Percentiles rank a stretch among this genome's conserved stretches.
phyloP scores from a whole-genome alignment of 2,113 vertebrate species.

The Acanthochromis polyacanthus region DNA sequence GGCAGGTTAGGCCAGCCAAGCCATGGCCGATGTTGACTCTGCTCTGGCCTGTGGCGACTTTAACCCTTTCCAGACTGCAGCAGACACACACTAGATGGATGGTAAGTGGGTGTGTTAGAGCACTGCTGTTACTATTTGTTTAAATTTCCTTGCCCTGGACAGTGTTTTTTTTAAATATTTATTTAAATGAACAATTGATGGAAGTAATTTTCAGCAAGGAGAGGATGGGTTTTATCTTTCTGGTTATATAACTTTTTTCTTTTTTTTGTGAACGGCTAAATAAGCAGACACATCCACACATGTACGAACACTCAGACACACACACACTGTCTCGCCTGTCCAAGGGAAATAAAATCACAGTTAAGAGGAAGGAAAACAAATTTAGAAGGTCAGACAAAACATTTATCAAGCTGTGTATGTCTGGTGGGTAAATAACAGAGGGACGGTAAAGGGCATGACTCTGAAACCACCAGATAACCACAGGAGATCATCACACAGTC shows the following conservation, averaged over 20 bases:
- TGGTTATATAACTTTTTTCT: conserved; percentile 23
- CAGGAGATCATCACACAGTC: conserved; percentile 74
- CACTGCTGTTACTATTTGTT: conserved; percentile 21
- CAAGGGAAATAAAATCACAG: conserved; percentile 79
- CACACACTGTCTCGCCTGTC: conserved; percentile 60
- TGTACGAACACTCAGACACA: conserved; percentile 34
- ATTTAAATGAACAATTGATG: conserved; percentile 47
- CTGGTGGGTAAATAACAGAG: conserved; percentile 82
- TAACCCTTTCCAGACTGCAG: conserved; percentile 86
- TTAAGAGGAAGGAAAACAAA: conserved; percentile 81
- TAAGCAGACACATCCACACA: conserved; percentile 26
- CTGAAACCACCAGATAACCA: conserved; percentile 78
- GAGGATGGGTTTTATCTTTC: conserved; percentile 44
- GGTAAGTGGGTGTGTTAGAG: conserved; percentile 33
- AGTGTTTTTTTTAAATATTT: conserved; percentile 10
- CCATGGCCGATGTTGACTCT: conserved; percentile 88
- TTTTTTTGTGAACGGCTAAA: conserved; percentile 32
- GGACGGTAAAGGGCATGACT: conserved; percentile 83
- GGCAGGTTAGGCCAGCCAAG: conserved; percentile 88
- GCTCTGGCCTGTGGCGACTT: conserved; percentile 86
- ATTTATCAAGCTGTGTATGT: conserved; percentile 83
- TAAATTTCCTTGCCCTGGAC: conserved; percentile 5
- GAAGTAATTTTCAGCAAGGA: conserved; percentile 33
- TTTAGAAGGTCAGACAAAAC: conserved; percentile 80
- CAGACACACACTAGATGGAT: conserved; percentile 56